Evolutionary conservation across 1,140 invertebrate genomes (phyloP), one percentile per base, ranked within the genome.

Genomic region (Drosophila lacertosa): DNA sequence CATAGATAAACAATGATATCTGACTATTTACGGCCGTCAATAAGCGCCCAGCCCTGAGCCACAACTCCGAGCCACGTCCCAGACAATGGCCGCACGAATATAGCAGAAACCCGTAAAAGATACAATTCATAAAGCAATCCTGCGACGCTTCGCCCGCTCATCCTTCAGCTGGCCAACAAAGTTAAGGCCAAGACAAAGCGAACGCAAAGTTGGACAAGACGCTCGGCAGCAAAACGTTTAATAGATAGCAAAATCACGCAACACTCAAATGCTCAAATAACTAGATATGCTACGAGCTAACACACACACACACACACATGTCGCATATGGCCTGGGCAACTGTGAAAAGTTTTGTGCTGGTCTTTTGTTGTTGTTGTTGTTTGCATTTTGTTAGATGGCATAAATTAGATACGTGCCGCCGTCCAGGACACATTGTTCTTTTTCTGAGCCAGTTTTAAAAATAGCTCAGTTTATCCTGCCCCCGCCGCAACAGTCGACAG

Each of bases 351-450:
- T 82, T 81, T 68, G 63, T 82, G 79, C 76, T 77, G 78, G 74
- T 78, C 79, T 74, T 62, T 54, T 44, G 42, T 50, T 68, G 39
- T 79, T 81, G n/a, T n/a, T n/a, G 78, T 78, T 82, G 78, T 82
- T 82, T 77, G 78, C 76, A 78, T 82, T 82, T 83, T 82, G 78
- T 82, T 77, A 86, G 81, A 86, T 86, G 65, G 81, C 81, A 86
- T 88, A 86, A 86, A 86, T 86, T 88, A 86, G 81, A 86, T 86
- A 86, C 81, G 81, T 86, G 81, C 81, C 76, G 59, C 42, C 75
- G 53, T 65, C 60, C 48, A 65, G 47, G 39, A 47, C 48, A 65
- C 57, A 70, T 57, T 57, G 32, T 40, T 67, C 44, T 60, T 39
- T 59, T 15, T n/a, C n/a, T n/a, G n/a, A 18, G 9, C 55, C n/a